phyloP scores from a whole-genome alignment of 53 echinoderm and acorn worm genomes.

The Mesocentrotus franciscanus region DNA sequence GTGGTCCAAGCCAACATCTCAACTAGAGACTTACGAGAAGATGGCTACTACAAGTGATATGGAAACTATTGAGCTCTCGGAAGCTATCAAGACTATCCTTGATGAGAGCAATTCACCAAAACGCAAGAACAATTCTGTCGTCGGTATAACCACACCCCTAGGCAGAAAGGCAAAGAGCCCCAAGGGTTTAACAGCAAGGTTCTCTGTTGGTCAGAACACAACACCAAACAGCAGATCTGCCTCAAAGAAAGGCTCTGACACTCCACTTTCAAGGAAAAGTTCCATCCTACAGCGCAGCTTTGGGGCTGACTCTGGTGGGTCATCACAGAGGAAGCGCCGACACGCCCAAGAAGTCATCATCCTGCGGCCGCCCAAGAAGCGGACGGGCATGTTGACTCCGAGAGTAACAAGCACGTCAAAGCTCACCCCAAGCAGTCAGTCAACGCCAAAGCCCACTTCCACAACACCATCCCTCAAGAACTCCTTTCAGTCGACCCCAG shows the following conservation, averaged over 20 bases:
- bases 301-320: not conserved
- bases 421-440: conserved; percentile 35
- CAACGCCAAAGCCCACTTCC: not conserved
- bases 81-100: conserved; percentile 80
- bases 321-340: conserved; percentile 75
- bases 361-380: conserved; percentile 72
- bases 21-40: not conserved
- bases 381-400: conserved; percentile 14
- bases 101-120: conserved; percentile 47
- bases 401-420: conserved; percentile 64
- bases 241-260: conserved; percentile 15
- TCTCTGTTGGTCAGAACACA: not conserved
- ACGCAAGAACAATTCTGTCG: not conserved
- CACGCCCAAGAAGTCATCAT: conserved; percentile 83
- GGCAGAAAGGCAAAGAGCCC: conserved; percentile 3
- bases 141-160: not conserved
- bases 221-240: not conserved
- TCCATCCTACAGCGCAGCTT: conserved; percentile 58
- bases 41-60: conserved; percentile 11
- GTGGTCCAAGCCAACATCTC: not conserved
- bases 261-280: conserved; percentile 53
- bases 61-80: conserved; percentile 77
- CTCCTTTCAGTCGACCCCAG: conserved; percentile 44
- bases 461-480: not conserved
- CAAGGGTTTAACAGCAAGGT: not conserved